These are phyloP conservation scores for Toxotes lorentzi DNA, from an alignment of 2,797 vertebrate genomes.

Conservation along the genomic window DNA sequence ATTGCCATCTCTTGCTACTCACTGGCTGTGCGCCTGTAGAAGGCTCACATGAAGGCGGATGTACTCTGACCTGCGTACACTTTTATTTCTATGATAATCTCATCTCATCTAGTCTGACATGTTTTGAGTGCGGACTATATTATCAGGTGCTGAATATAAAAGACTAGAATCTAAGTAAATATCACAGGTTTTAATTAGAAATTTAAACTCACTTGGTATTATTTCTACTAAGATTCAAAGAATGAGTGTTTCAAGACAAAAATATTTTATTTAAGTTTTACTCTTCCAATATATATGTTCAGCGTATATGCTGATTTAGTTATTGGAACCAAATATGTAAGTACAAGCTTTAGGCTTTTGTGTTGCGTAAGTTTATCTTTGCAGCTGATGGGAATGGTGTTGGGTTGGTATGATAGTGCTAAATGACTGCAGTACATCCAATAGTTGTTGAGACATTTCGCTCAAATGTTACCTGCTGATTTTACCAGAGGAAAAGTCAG, in stretches of 20 bases:
- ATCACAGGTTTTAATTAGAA: not conserved
- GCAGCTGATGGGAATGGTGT: too few species aligned
- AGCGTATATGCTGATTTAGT: too few species aligned
- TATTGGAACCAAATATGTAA: too few species aligned
- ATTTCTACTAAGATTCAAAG: not conserved
- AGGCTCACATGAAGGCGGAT: constrained; percentile 6
- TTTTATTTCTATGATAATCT: not conserved
- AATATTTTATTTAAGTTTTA: too few species aligned
- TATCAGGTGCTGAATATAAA: not conserved
- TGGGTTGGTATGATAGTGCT: too few species aligned
- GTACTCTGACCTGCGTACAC: not conserved
- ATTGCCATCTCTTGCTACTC: not conserved
- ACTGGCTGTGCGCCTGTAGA: not conserved
- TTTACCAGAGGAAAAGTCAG: not conserved
- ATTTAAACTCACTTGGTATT: not conserved
- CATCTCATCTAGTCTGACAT: not conserved
- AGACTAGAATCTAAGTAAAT: not conserved
- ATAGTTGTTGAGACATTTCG: too few species aligned
- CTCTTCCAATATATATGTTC: too few species aligned
- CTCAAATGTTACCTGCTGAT: not conserved
- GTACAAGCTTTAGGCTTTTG: not conserved
- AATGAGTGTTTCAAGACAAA: not conserved
- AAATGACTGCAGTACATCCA: too few species aligned
- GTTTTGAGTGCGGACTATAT: not conserved
- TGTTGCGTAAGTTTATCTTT: too few species aligned